These are phyloP conservation scores for Ephialtes manifestator DNA, from an alignment of 2,888 invertebrate genomes.

Conservation along the genomic window DNA sequence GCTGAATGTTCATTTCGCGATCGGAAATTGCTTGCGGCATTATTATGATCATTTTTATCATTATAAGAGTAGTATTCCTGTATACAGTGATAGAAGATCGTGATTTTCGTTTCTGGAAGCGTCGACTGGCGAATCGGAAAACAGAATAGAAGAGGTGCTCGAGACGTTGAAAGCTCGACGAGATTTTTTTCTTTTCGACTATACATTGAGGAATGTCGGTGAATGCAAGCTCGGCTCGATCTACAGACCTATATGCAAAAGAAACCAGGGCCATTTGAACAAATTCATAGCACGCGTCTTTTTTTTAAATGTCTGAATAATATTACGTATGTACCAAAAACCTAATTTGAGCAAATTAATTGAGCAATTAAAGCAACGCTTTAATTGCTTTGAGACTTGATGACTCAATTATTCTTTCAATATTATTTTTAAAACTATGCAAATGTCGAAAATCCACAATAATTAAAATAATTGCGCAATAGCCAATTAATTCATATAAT, in stretches of 20 bases:
- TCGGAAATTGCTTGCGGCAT: conserved; percentile 21
- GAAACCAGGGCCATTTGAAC: not conserved
- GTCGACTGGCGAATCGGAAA: conserved; percentile 38
- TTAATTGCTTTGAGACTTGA: not conserved
- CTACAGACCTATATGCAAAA: not conserved
- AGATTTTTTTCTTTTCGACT: conserved; percentile 10
- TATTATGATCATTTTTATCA: conserved; percentile 24
- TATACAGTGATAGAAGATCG: not conserved
- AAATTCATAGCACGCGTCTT: too few species aligned
- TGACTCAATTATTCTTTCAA: not conserved
- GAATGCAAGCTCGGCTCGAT: conserved; percentile 7
- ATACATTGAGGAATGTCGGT: not conserved
- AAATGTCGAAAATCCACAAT: not conserved
- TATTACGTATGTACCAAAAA: not conserved
- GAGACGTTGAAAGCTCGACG: conserved; percentile 50
- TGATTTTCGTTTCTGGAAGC: conserved; percentile 38
- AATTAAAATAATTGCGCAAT: not conserved
- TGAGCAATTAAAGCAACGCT: too few species aligned
- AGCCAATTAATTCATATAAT: not conserved
- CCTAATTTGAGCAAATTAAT: not conserved
- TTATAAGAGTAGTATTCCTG: conserved; percentile 4
- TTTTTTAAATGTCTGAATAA: not conserved
- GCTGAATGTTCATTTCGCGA: conserved; percentile 7
- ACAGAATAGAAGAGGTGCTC: conserved; percentile 43
- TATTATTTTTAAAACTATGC: not conserved